These are phyloP conservation scores for Nestor notabilis DNA, from an alignment of 2,113 vertebrate species.

Conservation along the genomic window DNA sequence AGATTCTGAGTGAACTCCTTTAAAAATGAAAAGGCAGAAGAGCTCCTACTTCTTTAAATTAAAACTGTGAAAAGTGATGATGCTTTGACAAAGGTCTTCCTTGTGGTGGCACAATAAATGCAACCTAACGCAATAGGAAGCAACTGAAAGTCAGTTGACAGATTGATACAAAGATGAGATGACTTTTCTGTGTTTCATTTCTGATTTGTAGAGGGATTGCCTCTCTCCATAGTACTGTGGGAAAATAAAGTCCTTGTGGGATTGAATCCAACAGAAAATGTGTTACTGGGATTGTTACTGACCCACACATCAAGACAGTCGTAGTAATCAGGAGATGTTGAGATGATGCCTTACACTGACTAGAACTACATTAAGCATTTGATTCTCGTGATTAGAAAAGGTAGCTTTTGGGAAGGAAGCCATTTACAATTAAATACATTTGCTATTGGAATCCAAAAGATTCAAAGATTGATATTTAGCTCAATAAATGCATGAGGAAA, in stretches of 20 bases:
- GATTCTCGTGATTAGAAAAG: not conserved
- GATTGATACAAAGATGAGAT: not conserved
- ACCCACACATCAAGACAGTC: not conserved
- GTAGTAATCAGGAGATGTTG: not conserved
- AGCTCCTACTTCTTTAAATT: not conserved
- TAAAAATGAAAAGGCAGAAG: not conserved
- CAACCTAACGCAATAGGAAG: not conserved
- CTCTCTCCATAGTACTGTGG: not conserved
- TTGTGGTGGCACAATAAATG: not conserved
- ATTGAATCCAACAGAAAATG: not conserved
- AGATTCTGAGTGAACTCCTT: not conserved
- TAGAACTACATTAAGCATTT: not conserved
- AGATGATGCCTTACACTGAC: not conserved
- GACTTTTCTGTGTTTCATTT: not conserved
- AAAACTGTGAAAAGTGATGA: not conserved
- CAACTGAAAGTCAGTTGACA: not conserved
- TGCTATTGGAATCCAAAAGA: not conserved
- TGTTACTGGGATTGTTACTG: not conserved
- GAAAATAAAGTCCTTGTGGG: not conserved
- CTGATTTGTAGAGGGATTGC: conserved; percentile 48
- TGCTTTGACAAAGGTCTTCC: not conserved
- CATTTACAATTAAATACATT: not conserved
- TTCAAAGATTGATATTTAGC: not conserved
- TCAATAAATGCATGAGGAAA: not conserved
- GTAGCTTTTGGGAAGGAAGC: not conserved